Percentiles rank a stretch among this genome's conserved stretches.
phyloP scores from a whole-genome alignment of 2,888 invertebrate species.

The Drosophila formosana region DNA sequence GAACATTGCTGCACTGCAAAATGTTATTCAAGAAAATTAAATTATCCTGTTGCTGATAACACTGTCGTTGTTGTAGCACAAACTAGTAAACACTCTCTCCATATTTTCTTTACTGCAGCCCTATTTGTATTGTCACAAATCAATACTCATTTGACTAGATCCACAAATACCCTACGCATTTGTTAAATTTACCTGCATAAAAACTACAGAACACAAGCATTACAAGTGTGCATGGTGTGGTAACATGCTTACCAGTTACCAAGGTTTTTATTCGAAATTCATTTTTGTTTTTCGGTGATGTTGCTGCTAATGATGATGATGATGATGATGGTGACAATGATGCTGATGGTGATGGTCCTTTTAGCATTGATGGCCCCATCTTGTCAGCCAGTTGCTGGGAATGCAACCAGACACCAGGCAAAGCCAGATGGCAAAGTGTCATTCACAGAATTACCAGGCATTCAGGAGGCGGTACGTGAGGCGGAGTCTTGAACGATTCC shows the following conservation, averaged over 20 bases:
- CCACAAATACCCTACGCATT: background rate
- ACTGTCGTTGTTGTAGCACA: no score
- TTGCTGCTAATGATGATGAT: constrained; percentile 16
- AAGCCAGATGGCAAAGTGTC: constrained; percentile 59
- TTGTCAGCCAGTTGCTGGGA: constrained; percentile 50
- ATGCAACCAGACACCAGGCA: constrained; percentile 49
- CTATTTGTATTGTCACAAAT: no score
- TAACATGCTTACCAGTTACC: constrained; percentile 42
- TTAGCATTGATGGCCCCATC: constrained; percentile 53
- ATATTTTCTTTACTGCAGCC: no score
- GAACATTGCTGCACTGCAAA: no score
- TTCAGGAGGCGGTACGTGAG: constrained; percentile 37
- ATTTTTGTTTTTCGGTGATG: constrained; percentile 19
- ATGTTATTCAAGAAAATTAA: no score
- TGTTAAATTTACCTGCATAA: background rate
- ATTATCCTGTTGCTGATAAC: no score
- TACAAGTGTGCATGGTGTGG: constrained; percentile 29
- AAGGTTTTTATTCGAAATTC: constrained; percentile 37
- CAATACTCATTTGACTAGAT: background rate
- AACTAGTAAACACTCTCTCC: no score
- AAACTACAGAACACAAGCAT: constrained; percentile 2
- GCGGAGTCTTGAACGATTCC: constrained; percentile 5
- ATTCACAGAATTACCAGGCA: constrained; percentile 55
- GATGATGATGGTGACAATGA: constrained; percentile 21
- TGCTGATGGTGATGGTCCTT: constrained; percentile 41